Evolutionary conservation across 1,140 invertebrate genomes (phyloP), one percentile per base, ranked within the genome.

Genomic region (Drosophila ficusphila): DNA sequence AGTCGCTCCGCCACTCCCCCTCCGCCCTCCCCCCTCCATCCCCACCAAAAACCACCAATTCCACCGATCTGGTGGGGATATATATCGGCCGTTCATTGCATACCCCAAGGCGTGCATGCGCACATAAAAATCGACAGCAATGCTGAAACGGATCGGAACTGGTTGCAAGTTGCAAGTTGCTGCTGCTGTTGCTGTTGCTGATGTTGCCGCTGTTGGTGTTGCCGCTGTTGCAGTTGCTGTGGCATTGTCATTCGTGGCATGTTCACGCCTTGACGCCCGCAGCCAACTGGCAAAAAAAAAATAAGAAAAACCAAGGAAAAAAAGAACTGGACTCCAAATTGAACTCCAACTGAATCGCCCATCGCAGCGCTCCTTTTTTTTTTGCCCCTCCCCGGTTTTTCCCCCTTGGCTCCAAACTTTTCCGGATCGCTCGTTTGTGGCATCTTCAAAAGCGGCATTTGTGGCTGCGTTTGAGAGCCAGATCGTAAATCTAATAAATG

Each of bases 401-500:
- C 42, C 23, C 42, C 21, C 41, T 44, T n/a, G n/a, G 41, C 21
- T 23, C 6, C 21, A 44, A 3, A 11, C 2, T 44, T 25, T 46
- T 46, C 56, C 21, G 60, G 38, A 62, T 64, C 38, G 54, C 57
- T 62, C 25, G 58, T 62, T 62, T 67, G 64, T 67, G 65, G 71
- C 81, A 88, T 76, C 81, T 86, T 86, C 81, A 86, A 86, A 72
- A 86, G 81, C 82, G 67, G 54, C 57, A 51, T 53, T 62, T 64
- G 51, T 51, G 52, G 70, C 38, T 76, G 73, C 60, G 48, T 68
- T 65, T 41, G 44, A 53, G 53, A 68, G 61, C 47, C 68, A 62
- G 72, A 89, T 89, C 86, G 86, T 90, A 90, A 90, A 90, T 90
- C 86, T 89, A 90, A 90, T 86, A 89, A 89, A 79, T 89, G 76